phyloP scores from a whole-genome alignment of 1,140 invertebrate species.

The Leptopilina clavipes region DNA sequence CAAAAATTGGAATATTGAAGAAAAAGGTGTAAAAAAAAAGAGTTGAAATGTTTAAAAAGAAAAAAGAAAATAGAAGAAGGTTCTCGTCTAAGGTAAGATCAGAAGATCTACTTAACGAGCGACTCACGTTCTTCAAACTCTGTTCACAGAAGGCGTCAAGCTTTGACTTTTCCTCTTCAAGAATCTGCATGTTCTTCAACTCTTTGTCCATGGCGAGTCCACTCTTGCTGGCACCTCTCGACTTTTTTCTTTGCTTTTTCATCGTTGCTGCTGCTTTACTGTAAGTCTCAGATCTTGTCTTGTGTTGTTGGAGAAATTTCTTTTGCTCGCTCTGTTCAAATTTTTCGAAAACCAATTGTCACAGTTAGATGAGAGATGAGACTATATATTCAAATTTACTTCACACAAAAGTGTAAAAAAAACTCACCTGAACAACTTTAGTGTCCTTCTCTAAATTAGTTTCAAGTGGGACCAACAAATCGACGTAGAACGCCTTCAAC shows the following conservation, averaged over 20 bases:
- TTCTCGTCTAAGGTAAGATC: neutral
- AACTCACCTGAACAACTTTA: slow-evolving; percentile 90
- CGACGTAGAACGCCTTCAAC: slow-evolving; percentile 95
- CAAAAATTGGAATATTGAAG: too few species aligned
- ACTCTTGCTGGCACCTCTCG: slow-evolving; percentile 84
- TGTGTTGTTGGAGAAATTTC: slow-evolving; percentile 91
- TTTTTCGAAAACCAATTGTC: neutral
- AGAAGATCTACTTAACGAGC: neutral
- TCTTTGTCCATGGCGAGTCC: slow-evolving; percentile 90
- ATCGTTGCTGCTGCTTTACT: slow-evolving; percentile 91
- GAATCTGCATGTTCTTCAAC: slow-evolving; percentile 91
- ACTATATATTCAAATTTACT: slow-evolving; percentile 13
- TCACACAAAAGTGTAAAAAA: slow-evolving; percentile 5
- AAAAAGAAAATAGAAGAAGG: neutral
- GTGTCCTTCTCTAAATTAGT: slow-evolving; percentile 95
- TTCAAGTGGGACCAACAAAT: slow-evolving; percentile 91
- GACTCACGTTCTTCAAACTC: slow-evolving; percentile 88
- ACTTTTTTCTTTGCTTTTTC: slow-evolving; percentile 93
- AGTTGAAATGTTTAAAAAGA: neutral
- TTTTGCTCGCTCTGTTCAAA: slow-evolving; percentile 87
- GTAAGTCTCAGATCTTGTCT: slow-evolving; percentile 90
- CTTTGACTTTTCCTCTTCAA: slow-evolving; percentile 93
- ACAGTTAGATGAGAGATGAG: neutral
- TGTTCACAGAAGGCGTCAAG: slow-evolving; percentile 92
- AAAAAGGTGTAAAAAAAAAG: neutral